Percentiles rank a stretch among this genome's conserved stretches.
phyloP scores from a whole-genome alignment of 2,888 invertebrate species.

The Scaptomyza polygonia region DNA sequence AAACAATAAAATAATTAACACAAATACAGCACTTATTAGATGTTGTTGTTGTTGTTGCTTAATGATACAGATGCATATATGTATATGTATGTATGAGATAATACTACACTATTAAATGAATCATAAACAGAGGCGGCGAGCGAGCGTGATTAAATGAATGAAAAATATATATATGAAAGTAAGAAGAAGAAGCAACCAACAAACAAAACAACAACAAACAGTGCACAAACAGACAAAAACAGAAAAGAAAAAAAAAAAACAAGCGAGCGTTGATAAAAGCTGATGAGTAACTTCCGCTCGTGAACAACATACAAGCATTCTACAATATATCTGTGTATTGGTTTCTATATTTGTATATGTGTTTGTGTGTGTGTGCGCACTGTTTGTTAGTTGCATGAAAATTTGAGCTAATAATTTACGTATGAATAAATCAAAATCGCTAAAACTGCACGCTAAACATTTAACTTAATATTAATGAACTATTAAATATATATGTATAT shows the following conservation, averaged over 20 bases:
- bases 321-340: background rate
- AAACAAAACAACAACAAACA: conserved; percentile 46
- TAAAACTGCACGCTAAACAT: conserved; percentile 45
- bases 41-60: conserved; percentile 27
- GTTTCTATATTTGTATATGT: conserved; percentile 20
- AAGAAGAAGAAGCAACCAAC: conserved; percentile 38
- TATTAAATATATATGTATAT: conserved; percentile 18
- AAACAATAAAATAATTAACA: conserved; percentile 3
- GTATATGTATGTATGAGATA: conserved; percentile 8
- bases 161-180: conserved; percentile 6
- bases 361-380: conserved; percentile 47
- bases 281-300: conserved; percentile 74
- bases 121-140: conserved; percentile 44
- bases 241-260: conserved; percentile 12
- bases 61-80: conserved; percentile 8
- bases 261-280: conserved; percentile 51
- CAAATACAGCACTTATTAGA: conserved; percentile 13
- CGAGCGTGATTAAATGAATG: conserved; percentile 22
- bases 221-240: conserved; percentile 30
- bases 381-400: conserved; percentile 48
- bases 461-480: conserved; percentile 65
- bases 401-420: conserved; percentile 73
- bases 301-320: conserved; percentile 11
- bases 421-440: conserved; percentile 64
- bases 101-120: conserved; percentile 42